phyloP scores from a whole-genome alignment of 2,113 vertebrate species.

The Nerophis ophidion region DNA sequence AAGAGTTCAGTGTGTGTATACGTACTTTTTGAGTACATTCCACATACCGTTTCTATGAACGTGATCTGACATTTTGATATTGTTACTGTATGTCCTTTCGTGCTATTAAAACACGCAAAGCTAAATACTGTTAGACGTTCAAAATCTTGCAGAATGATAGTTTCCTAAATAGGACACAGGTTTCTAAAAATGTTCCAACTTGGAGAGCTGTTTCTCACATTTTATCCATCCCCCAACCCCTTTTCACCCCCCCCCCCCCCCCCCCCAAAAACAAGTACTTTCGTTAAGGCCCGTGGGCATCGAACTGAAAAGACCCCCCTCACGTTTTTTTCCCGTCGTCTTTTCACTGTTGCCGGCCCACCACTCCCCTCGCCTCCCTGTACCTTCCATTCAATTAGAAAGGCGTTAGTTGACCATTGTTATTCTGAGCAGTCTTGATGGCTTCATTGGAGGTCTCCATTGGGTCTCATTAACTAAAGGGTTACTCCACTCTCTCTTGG shows the following conservation, averaged over 20 bases:
- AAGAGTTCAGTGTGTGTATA: too few relatives aligned
- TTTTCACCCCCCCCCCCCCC: slow-evolving; percentile 42
- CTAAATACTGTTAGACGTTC: background rate
- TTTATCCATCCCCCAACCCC: slow-evolving; percentile 47
- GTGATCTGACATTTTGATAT: too few relatives aligned
- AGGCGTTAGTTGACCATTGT: slow-evolving; percentile 79
- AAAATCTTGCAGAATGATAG: background rate
- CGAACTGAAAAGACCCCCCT: slow-evolving; percentile 61
- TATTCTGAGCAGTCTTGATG: slow-evolving; percentile 76
- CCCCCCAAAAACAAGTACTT: slow-evolving; percentile 60
- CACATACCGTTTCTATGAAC: too few relatives aligned
- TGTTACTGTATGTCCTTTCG: too few relatives aligned
- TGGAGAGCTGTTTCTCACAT: slow-evolving; percentile 36
- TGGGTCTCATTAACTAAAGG: slow-evolving; percentile 77
- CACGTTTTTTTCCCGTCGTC: slow-evolving; percentile 48
- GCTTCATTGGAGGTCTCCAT: slow-evolving; percentile 76
- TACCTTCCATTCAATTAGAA: slow-evolving; percentile 76
- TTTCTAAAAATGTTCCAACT: slow-evolving; percentile 53
- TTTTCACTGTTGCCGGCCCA: slow-evolving; percentile 60
- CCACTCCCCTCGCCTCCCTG: slow-evolving; percentile 56
- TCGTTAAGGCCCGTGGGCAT: slow-evolving; percentile 71
- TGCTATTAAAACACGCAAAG: background rate
- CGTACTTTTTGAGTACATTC: too few relatives aligned
- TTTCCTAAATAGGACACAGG: slow-evolving; percentile 35
- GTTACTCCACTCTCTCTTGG: slow-evolving; percentile 51